Percentiles rank a stretch among this genome's conserved stretches.
Evolutionary conservation across 2,797 vertebrate genomes (phyloP).

Genomic region (Orestias chungarensis): DNA sequence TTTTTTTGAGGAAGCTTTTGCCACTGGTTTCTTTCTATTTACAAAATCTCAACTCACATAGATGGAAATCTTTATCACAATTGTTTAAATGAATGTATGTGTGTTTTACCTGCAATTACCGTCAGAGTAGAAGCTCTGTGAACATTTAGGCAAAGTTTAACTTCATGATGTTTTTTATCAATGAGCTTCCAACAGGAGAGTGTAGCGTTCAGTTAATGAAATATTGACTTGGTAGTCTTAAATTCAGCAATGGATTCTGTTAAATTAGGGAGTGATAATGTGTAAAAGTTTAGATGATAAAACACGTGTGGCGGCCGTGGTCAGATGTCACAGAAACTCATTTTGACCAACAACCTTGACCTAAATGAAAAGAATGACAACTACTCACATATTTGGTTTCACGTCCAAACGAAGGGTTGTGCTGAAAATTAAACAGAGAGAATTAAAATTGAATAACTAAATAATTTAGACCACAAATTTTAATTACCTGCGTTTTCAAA

Average conservation of each 20-base stretch:
- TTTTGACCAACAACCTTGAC: neutral
- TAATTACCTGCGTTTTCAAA: neutral
- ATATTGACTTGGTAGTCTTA: neutral
- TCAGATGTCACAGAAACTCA: neutral
- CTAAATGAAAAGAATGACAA: neutral
- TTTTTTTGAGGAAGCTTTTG: too few species aligned
- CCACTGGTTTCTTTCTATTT: neutral
- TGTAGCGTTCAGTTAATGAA: neutral
- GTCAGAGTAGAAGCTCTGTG: neutral
- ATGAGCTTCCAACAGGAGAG: neutral
- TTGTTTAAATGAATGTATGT: too few species aligned
- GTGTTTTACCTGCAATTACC: neutral
- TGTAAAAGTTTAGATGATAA: neutral
- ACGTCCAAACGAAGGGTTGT: constrained; percentile 80
- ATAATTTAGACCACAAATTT: too few species aligned
- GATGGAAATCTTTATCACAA: neutral
- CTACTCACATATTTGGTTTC: constrained; percentile 97
- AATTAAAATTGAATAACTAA: too few species aligned
- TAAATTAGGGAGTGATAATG: neutral
- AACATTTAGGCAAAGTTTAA: neutral
- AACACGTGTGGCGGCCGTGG: neutral
- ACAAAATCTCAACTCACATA: neutral
- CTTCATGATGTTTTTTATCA: neutral
- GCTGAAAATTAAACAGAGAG: constrained; percentile 41
- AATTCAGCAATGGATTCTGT: neutral